Evolutionary conservation across 2,888 invertebrate genomes (phyloP), one percentile per base, ranked within the genome.

Genomic region (Pemphredon lugubris): DNA sequence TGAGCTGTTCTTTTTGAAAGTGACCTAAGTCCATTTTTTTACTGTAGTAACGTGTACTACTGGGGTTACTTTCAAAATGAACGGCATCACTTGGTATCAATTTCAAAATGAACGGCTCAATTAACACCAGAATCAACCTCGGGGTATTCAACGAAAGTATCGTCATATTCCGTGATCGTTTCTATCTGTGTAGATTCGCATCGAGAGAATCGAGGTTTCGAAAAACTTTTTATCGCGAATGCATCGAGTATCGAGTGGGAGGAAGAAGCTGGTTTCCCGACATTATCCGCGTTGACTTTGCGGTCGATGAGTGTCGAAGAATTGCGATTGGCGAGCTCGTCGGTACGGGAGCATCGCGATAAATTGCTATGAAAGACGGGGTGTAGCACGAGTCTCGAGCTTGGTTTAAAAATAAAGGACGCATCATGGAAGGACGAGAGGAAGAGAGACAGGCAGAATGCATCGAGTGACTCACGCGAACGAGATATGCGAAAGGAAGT

Each of bases 391-490:
- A 51, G 73, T 65, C 69, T 68, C 68, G 60, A 66, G 58, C 44
- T 55, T 40, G 70, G 77, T 81, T 84, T 82, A 83, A 84, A 83
- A 83, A 84, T 83, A 81, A 81, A 75, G 77, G 75, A 79, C 79
- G 66, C 82, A 83, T 83, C 81, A 79, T 75, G 72, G 63, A 67
- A 63, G 61, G 60, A 67, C 18, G 47, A 55, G 65, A 57, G 55
- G 61, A 66, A 70, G 73, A 48, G 72, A 71, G 69, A 50, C 55
- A 50, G 75, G 55, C 40, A 48, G 50, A 63, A 47, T 70, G 65
- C 65, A 58, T 54, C 61, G 61, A 26, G 14, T 68, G 68, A 75
- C 18, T 73, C 75, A 73, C 57, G 47, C 47, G 14, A 30, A 14
- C 39, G 54, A 67, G 60, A 70, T 67, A 60, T 45, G 70, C 48